phyloP scores from a whole-genome alignment of 2,797 vertebrate genomes.

The Microctenopoma lineatum region DNA sequence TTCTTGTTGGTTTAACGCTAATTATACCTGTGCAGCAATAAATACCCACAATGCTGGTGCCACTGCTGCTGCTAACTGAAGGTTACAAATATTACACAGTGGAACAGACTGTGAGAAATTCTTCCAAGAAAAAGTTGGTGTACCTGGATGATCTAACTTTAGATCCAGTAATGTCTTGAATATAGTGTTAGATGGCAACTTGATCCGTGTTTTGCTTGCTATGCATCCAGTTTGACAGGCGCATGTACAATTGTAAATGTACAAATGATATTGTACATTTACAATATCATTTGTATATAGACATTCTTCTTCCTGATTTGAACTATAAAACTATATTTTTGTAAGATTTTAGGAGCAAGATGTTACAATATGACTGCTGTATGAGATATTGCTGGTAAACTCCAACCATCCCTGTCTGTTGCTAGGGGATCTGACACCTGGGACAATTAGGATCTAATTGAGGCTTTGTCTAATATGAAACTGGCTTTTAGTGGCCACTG shows the following conservation, averaged over 20 bases:
- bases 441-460: slow-evolving; percentile 65
- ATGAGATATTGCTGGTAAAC: slow-evolving; percentile 37
- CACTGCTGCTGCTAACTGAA: not conserved
- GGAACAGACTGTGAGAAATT: not conserved
- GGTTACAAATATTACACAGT: not conserved
- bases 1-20: not conserved
- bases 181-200: not conserved
- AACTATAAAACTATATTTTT: too few relatives aligned
- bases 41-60: not conserved
- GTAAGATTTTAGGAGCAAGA: slow-evolving; percentile 26
- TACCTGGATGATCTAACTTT: not conserved
- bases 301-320: too few relatives aligned
- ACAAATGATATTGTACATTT: too few relatives aligned
- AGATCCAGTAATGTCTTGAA: not conserved
- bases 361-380: slow-evolving; percentile 12
- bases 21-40: not conserved
- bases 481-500: slow-evolving; percentile 59
- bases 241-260: too few relatives aligned
- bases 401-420: slow-evolving; percentile 44
- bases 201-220: too few relatives aligned
- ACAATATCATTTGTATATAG: too few relatives aligned
- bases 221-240: too few relatives aligned
- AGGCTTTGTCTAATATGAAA: slow-evolving; percentile 64
- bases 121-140: not conserved
- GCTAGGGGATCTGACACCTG: slow-evolving; percentile 55